phyloP scores from a whole-genome alignment of 1,140 invertebrate genomes.

The Brachionus asplanchnoidis region DNA sequence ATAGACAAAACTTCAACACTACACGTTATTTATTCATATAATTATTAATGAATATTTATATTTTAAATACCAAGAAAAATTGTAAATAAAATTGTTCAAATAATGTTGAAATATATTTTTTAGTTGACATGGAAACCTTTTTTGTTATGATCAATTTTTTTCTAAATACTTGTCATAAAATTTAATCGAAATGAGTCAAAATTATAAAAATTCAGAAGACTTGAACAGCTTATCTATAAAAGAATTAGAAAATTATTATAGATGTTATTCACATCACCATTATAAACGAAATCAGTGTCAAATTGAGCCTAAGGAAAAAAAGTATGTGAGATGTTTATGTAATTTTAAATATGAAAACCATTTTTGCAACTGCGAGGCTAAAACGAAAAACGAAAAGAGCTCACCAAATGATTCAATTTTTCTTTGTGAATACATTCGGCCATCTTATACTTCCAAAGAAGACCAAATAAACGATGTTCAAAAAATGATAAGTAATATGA shows the following conservation, averaged over 20 bases:
- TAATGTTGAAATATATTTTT: not conserved
- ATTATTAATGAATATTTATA: too few relatives aligned
- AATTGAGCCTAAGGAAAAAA: not conserved
- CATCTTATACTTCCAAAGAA: constrained; percentile 11
- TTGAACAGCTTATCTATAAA: not conserved
- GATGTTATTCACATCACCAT: constrained; percentile 26
- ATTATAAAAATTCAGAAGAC: not conserved
- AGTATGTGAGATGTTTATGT: not conserved
- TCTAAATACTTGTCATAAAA: not conserved
- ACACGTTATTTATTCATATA: too few relatives aligned
- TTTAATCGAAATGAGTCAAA: not conserved
- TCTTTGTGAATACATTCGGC: not conserved
- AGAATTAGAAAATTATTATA: constrained; percentile 8
- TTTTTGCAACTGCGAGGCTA: not conserved
- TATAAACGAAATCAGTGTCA: not conserved
- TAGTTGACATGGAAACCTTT: not conserved
- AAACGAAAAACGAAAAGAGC: not conserved
- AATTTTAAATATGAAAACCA: not conserved
- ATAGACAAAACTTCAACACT: too few relatives aligned
- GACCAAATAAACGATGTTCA: not conserved
- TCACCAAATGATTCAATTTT: not conserved
- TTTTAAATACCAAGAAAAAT: too few relatives aligned
- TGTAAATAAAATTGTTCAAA: too few relatives aligned
- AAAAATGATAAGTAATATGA: not conserved
- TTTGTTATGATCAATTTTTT: not conserved